Percentiles rank a stretch among this genome's conserved stretches.
Evolutionary conservation across 2,797 vertebrate genomes (phyloP).

Genomic region (Schizopygopsis malacanthus): DNA sequence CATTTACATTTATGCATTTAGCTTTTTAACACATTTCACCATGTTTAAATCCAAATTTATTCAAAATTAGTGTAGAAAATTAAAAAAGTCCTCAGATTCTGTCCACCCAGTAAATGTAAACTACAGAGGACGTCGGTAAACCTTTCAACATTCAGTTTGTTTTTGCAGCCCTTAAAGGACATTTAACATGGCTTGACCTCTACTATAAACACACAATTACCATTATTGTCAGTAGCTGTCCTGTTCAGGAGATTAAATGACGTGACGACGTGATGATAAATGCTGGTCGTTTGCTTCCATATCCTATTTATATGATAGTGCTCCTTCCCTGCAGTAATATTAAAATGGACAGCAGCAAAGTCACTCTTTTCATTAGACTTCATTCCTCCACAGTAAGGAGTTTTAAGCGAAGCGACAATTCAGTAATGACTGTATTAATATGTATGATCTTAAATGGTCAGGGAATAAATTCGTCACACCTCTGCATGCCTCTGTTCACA

Average conservation of each 20-base stretch:
- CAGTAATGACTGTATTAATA: slow-evolving; percentile 65
- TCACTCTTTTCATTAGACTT: slow-evolving; percentile 22
- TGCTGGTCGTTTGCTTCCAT: neutral
- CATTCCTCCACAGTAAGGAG: neutral
- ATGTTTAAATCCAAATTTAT: neutral
- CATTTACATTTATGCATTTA: too few relatives aligned
- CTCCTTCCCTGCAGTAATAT: neutral
- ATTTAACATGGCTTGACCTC: slow-evolving; percentile 14
- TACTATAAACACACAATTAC: slow-evolving; percentile 17
- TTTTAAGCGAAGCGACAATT: slow-evolving; percentile 36
- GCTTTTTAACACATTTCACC: neutral
- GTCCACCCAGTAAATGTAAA: neutral
- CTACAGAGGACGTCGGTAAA: neutral
- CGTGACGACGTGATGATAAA: neutral
- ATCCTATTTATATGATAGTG: slow-evolving; percentile 20
- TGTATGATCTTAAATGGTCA: slow-evolving; percentile 62
- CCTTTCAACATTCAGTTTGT: neutral
- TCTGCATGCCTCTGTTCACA: slow-evolving; percentile 12
- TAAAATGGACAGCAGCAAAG: slow-evolving; percentile 5
- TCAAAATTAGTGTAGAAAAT: neutral
- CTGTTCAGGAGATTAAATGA: neutral
- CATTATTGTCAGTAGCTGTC: neutral
- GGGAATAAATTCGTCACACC: slow-evolving; percentile 45
- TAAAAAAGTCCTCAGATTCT: too few relatives aligned
- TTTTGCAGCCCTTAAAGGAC: neutral